Base-by-base conservation (phyloP, 2,888 invertebrate genomes). In the Amorpha juglandis region DNA sequence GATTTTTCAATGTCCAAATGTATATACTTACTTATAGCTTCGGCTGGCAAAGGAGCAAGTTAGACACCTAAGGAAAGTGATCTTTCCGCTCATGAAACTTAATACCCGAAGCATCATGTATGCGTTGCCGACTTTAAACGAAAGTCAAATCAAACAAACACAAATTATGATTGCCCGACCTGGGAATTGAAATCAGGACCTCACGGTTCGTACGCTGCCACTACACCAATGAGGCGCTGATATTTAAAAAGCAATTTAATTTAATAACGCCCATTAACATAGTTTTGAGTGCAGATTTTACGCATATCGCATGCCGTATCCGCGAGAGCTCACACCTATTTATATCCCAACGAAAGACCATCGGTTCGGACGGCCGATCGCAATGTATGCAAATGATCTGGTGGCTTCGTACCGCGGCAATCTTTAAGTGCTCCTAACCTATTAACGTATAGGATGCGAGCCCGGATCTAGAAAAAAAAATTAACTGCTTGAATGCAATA, bases 371-470 rank as follows among this genome's bases (percentile, higher is more conserved):
- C 72, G 68, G 67, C 67, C 71, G 69, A 69, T 74, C 70, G 67
- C 80, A 81, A 84, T 81, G 77, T 80, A 86, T 84, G 83, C 82
- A 85, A 86, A 85, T 83, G 75, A 77, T 70, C 75, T 69, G 71
- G 65, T 68, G 68, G 69, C 70, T 70, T 71, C 70, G 71, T 71
- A 75, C 76, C 74, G 72, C 74, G 76, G 75, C 81, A 78, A 79
- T 76, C 78, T 80, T 78, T 78, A 78, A 80, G 74, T 79, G 74
- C 73, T 63, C 64, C 63, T 51, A 63, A 66, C 74, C 74, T 72
- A 76, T 72, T 71, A 72, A 70, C 70, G 70, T 76, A 74, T 72
- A 73, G 74, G 70, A 74, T 70, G 72, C 74, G 68, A 58, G 73
- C 66, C 68, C 67, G 75, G 73, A 74, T 74, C 69, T 69, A 16